Evolutionary conservation across 2,888 invertebrate species (phyloP), one percentile per base, ranked within the genome.

Genomic region (Scaptomyza tumidula): DNA sequence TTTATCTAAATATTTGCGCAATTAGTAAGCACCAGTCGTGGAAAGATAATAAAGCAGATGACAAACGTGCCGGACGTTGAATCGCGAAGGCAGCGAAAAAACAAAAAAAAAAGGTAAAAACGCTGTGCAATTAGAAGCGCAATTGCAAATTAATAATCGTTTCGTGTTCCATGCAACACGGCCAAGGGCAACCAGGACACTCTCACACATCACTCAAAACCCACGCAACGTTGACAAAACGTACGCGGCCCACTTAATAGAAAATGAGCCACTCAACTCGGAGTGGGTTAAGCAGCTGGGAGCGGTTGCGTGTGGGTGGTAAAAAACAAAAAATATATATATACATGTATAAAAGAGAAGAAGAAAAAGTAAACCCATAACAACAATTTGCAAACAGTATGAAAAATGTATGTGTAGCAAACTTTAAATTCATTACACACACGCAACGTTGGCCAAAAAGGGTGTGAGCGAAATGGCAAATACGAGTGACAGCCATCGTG

Each of bases 391-490:
- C 84, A 73, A 80, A 80, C 78, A 69, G 57, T n/a, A 83, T 86
- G 88, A 88, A 88, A 85, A 88, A 88, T 85, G 78, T 86, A 86
- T 88, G 80, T 66, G 76, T 64, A 58, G 83, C 78, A 75, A 88
- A 88, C 88, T 85, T 88, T 85, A 85, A 85, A 85, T 85, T 85
- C 84, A 85, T 88, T 88, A 83, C 88, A 84, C 78, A 84, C 84
- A 87, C 84, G 88, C 84, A 88, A 82, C 74, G 75, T 71, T 60
- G 60, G 63, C 61, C 33, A 33, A 33, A 16, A 16, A n/a, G 11
- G 14, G 9, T 24, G 35, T 0, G 13, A 35, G 62, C 6, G 60
- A 52, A 53, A 44, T 35, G 50, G 52, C 41, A 63, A 43, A 50
- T 37, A 64, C 63, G 63, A 82, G 79, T 85, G 87, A 83, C 87